phyloP scores from a whole-genome alignment of 2,113 vertebrate species.

The Ophthalmotilapia sp. region DNA sequence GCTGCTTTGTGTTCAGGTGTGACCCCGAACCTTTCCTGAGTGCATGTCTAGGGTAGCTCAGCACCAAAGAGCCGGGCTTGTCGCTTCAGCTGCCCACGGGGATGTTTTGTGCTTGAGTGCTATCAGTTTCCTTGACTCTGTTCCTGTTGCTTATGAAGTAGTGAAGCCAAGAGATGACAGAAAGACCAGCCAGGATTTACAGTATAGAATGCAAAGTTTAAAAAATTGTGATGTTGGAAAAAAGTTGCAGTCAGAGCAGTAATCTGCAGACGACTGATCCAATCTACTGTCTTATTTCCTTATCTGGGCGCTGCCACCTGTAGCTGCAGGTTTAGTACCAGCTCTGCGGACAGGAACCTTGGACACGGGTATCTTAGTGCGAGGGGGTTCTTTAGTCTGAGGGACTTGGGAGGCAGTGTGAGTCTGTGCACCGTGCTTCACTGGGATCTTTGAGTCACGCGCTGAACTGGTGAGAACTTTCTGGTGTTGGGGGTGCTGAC shows the following conservation, averaged over 20 bases:
- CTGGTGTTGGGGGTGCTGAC: constrained; percentile 47
- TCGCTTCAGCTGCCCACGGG: constrained; percentile 22
- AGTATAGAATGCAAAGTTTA: constrained; percentile 13
- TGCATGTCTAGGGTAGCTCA: constrained; percentile 34
- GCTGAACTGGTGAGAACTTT: constrained; percentile 69
- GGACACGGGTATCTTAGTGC: constrained; percentile 95
- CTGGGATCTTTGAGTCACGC: constrained; percentile 92
- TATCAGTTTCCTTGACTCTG: constrained; percentile 20
- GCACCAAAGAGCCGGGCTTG: constrained; percentile 16
- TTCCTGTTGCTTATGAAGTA: constrained; percentile 26
- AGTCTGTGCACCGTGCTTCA: constrained; percentile 78
- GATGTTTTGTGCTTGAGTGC: constrained; percentile 68
- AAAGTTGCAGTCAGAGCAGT: constrained; percentile 3
- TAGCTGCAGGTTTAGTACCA: constrained; percentile 76
- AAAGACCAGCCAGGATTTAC: constrained; percentile 15
- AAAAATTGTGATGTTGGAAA: background rate
- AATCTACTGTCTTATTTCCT: constrained; percentile 52
- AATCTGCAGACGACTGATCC: background rate
- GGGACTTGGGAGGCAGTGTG: constrained; percentile 73
- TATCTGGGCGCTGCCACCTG: constrained; percentile 35
- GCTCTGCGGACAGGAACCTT: constrained; percentile 87
- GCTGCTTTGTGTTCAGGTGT: constrained; percentile 34
- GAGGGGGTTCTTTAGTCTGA: constrained; percentile 79
- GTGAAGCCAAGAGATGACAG: constrained; percentile 37
- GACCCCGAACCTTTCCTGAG: constrained; percentile 53